Conservation (phyloP, 92 coral and sea anemone genomes). For the Zoanthus sansibaricus region DNA sequence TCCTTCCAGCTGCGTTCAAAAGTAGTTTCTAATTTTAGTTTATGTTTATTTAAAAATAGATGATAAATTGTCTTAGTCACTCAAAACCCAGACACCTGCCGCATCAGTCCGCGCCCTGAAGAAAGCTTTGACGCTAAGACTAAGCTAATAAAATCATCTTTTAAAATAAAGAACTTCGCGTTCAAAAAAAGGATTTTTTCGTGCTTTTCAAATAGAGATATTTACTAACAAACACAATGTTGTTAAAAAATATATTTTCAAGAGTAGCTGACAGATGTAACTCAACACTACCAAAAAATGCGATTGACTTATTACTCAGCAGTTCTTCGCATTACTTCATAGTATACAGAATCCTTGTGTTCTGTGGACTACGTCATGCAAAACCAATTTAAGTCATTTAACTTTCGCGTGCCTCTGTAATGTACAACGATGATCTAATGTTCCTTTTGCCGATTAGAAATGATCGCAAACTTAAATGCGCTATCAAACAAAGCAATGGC, state of each 20-base stretch:
- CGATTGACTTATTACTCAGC: neutral
- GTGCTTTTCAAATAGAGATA: too few species aligned
- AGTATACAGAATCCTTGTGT: neutral
- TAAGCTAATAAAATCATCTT: neutral
- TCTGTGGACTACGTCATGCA: neutral
- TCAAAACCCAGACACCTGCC: constrained; percentile 29
- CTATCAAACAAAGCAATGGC: neutral
- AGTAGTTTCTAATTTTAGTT: neutral
- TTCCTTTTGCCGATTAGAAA: neutral
- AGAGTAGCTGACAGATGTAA: neutral
- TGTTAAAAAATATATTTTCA: neutral
- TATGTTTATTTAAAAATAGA: constrained; percentile 19
- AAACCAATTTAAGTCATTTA: neutral
- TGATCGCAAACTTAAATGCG: neutral
- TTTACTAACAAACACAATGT: neutral
- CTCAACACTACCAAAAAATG: neutral
- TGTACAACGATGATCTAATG: neutral
- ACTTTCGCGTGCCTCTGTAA: too few species aligned
- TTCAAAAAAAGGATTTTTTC: neutral
- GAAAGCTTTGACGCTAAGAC: neutral
- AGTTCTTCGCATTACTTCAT: neutral
- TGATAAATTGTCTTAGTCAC: constrained; percentile 24
- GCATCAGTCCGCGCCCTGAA: neutral
- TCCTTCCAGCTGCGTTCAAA: constrained; percentile 8
- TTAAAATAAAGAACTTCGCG: neutral